phyloP scores from a whole-genome alignment of 1,140 invertebrate genomes.

The Frieseomelitta varia region DNA sequence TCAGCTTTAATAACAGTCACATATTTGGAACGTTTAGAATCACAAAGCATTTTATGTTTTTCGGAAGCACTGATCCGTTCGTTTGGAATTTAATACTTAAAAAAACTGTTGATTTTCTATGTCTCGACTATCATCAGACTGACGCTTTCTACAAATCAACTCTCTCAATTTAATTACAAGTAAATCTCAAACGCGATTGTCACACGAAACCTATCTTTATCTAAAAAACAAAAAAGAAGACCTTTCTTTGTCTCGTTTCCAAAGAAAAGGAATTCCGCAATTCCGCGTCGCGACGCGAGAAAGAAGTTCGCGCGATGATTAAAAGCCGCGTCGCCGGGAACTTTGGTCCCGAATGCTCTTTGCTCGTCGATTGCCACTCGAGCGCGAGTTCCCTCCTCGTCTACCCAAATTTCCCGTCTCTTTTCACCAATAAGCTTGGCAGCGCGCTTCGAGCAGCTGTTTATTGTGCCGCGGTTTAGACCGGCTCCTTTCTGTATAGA shows the following conservation, averaged over 20 bases:
- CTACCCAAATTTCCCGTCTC: conserved; percentile 14
- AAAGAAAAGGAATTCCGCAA: not conserved
- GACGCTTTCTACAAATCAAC: not conserved
- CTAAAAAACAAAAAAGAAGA: not conserved
- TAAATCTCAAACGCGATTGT: not conserved
- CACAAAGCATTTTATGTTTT: not conserved
- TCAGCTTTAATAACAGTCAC: not conserved
- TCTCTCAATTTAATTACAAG: not conserved
- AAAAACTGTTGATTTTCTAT: too few relatives aligned
- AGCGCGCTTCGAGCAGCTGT: conserved; percentile 41
- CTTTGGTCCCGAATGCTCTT: conserved; percentile 4
- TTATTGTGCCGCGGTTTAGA: conserved; percentile 39
- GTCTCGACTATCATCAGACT: too few relatives aligned
- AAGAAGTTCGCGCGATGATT: conserved; percentile 24
- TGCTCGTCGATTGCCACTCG: conserved; percentile 36
- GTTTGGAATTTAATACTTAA: too few relatives aligned
- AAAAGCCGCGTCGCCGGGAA: conserved; percentile 6
- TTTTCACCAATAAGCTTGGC: conserved; percentile 41
- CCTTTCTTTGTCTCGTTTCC: too few relatives aligned
- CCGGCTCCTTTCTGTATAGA: not conserved
- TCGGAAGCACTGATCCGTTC: too few relatives aligned
- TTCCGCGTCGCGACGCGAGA: not conserved
- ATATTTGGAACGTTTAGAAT: not conserved
- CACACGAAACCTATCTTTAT: not conserved
- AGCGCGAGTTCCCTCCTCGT: conserved; percentile 8